Conservation (phyloP, 2,888 invertebrate species). For the Adelognathus sp. region DNA sequence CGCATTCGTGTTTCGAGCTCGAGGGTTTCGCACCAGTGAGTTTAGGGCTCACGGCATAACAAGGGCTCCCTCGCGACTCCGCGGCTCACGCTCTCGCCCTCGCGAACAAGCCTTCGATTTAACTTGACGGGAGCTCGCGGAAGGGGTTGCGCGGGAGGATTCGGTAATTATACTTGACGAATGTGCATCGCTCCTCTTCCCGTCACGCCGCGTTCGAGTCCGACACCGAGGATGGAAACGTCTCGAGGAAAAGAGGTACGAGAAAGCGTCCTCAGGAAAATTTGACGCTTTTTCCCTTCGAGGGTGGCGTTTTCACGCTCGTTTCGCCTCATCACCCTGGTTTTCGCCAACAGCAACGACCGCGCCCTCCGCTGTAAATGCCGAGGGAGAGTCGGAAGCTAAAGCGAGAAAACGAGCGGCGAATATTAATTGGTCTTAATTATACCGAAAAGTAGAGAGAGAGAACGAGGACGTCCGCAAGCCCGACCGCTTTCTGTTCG, state of each 20-base stretch:
- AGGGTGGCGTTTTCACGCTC: constrained; percentile 57
- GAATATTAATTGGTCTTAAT: constrained; percentile 79
- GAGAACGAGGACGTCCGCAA: constrained; percentile 50
- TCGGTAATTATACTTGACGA: constrained; percentile 67
- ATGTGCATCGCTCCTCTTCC: constrained; percentile 35
- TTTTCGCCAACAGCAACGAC: constrained; percentile 1
- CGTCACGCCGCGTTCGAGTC: constrained; percentile 4
- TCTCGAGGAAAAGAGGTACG: not conserved
- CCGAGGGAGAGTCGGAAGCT: constrained; percentile 35
- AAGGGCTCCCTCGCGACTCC: constrained; percentile 52
- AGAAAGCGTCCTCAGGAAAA: constrained; percentile 1
- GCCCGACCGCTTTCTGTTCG: constrained; percentile 47
- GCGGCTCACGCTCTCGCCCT: constrained; percentile 14
- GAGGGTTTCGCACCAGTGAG: constrained; percentile 44
- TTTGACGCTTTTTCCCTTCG: constrained; percentile 60
- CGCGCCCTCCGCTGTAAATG: constrained; percentile 27
- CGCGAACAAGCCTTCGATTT: constrained; percentile 50
- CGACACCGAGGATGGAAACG: constrained; percentile 2
- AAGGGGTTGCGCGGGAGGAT: constrained; percentile 30
- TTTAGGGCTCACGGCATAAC: constrained; percentile 35
- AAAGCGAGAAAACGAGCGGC: constrained; percentile 65
- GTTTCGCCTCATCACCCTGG: constrained; percentile 39
- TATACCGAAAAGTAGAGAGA: constrained; percentile 64
- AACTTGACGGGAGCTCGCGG: constrained; percentile 34
- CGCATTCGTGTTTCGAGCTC: constrained; percentile 27